A percentile compares a stretch with the other conserved stretches of the same genome.
These are phyloP conservation scores for Austrolebias charrua DNA, from an alignment of 2,797 vertebrate genomes.

Conservation along the genomic window DNA sequence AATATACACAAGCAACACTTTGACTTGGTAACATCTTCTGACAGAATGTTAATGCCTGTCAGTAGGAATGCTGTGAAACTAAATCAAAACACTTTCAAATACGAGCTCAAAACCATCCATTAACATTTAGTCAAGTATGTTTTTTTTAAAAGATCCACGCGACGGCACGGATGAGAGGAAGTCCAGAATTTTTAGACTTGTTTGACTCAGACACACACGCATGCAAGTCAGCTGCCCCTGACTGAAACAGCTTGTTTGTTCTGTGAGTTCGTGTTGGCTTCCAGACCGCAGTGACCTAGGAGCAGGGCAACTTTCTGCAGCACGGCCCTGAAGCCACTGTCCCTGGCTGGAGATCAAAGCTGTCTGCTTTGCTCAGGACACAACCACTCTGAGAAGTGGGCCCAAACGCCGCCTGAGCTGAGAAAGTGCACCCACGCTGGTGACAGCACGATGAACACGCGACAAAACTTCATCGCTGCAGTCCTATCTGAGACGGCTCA, in stretches of 20 bases:
- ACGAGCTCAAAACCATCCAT: constrained; percentile 16
- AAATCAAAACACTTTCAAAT: constrained; percentile 29
- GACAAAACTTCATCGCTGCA: constrained; percentile 19
- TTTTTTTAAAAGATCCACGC: constrained; percentile 38
- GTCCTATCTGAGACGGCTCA: background rate
- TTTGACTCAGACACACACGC: constrained; percentile 33
- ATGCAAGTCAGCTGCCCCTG: constrained; percentile 24
- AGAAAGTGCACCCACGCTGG: constrained; percentile 17
- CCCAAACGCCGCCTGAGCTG: constrained; percentile 15
- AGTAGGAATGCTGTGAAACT: constrained; percentile 25
- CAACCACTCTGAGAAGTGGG: constrained; percentile 6
- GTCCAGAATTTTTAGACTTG: constrained; percentile 29
- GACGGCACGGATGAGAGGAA: constrained; percentile 9
- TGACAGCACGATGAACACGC: constrained; percentile 27
- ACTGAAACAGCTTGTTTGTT: constrained; percentile 66
- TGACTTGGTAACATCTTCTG: constrained; percentile 50
- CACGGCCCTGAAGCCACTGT: constrained; percentile 42
- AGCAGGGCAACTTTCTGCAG: constrained; percentile 57
- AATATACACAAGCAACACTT: constrained; percentile 50
- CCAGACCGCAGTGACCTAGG: constrained; percentile 69
- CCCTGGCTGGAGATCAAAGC: constrained; percentile 65
- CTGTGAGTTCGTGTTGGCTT: constrained; percentile 50
- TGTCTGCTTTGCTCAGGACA: constrained; percentile 51
- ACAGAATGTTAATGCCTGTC: constrained; percentile 50
- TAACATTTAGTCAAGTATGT: constrained; percentile 25